phyloP scores from a whole-genome alignment of 2,888 invertebrate species.

The Chrysopilus asiliformis region DNA sequence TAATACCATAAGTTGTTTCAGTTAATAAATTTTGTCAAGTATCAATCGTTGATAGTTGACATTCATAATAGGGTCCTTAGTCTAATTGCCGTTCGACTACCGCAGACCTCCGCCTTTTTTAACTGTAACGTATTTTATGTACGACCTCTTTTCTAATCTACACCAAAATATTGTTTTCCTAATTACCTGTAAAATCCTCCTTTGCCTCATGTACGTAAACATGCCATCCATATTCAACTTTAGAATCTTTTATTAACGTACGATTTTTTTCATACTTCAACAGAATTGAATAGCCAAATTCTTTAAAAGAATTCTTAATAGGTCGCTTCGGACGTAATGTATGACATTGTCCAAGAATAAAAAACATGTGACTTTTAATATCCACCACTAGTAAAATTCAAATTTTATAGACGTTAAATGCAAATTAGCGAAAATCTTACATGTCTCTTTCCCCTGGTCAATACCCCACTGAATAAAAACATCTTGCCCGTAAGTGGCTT shows the following conservation, averaged over 20 bases:
- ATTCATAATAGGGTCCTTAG: no score
- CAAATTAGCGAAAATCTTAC: no score
- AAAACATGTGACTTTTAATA: no score
- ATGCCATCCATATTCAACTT: slow-evolving; percentile 41
- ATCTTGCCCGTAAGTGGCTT: slow-evolving; percentile 41
- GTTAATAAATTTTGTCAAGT: no score
- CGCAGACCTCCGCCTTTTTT: no score
- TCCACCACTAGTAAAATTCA: no score
- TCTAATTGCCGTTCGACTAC: no score
- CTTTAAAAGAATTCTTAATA: slow-evolving; percentile 34
- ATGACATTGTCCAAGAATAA: slow-evolving; percentile 52
- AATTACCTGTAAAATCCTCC: slow-evolving; percentile 46
- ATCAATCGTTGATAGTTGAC: no score
- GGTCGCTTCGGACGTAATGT: slow-evolving; percentile 40
- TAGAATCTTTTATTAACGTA: slow-evolving; percentile 24
- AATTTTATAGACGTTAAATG: background rate
- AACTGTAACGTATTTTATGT: no score
- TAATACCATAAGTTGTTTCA: no score
- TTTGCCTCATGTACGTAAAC: slow-evolving; percentile 45
- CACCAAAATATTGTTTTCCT: background rate
- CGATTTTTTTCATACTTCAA: slow-evolving; percentile 39
- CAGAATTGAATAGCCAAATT: slow-evolving; percentile 45
- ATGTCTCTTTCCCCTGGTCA: no score
- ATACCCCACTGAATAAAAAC: slow-evolving; percentile 45
- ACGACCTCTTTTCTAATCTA: no score